phyloP scores from a whole-genome alignment of 2,888 invertebrate species.

The Scaptomyza reducta region DNA sequence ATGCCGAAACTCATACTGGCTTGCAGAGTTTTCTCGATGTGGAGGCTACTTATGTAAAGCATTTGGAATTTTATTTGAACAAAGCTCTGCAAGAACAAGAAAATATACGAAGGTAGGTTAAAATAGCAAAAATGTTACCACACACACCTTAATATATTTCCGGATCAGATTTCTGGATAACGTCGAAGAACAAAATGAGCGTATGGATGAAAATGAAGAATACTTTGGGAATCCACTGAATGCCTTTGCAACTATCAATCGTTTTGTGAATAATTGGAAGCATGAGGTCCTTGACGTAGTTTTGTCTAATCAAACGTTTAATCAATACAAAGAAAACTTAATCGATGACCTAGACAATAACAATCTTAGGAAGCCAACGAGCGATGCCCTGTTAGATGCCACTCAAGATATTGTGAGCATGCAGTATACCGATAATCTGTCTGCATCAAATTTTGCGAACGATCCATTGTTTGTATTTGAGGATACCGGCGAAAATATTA shows the following conservation, averaged over 20 bases:
- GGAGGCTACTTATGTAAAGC: conserved; percentile 33
- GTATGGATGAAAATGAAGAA: conserved; percentile 13
- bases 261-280: conserved; percentile 67
- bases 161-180: conserved; percentile 40
- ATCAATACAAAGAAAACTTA: conserved; percentile 6
- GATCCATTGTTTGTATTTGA: conserved; percentile 91
- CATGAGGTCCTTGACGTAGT: conserved; percentile 49
- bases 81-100: conserved; percentile 18
- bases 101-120: conserved; percentile 37
- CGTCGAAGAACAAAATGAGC: conserved; percentile 24
- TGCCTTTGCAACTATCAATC: conserved; percentile 56
- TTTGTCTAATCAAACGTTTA: conserved; percentile 5
- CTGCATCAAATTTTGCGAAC: conserved; percentile 91
- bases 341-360: not conserved
- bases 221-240: conserved; percentile 68
- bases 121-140: too few relatives aligned
- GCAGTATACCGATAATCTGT: conserved; percentile 94
- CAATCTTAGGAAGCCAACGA: conserved; percentile 58
- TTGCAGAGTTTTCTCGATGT: conserved; percentile 37
- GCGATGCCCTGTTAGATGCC: conserved; percentile 95
- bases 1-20: not conserved
- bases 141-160: not conserved
- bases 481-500: conserved; percentile 83
- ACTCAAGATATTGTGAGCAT: conserved; percentile 94
- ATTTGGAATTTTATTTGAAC: conserved; percentile 48